Percentiles rank a stretch among this genome's conserved stretches.
phyloP scores from a whole-genome alignment of 2,797 vertebrate genomes.

The Hozukius guyotensis region DNA sequence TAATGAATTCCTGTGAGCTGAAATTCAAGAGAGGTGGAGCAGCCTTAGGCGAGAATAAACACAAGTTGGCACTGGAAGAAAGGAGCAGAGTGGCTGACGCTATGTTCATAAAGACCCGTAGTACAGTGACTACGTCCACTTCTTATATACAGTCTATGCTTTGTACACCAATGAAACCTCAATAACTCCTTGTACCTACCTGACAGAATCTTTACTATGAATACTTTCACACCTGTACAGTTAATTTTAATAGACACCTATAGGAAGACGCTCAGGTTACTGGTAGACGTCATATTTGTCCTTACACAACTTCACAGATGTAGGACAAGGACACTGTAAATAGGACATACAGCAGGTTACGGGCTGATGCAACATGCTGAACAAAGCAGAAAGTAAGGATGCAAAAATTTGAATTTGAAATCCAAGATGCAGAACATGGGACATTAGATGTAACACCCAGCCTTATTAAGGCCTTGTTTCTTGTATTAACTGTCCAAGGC shows the following conservation, averaged over 20 bases:
- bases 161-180: background rate
- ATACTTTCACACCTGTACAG: slow-evolving; percentile 6
- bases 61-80: background rate
- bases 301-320: slow-evolving; percentile 33
- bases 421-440: background rate
- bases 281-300: slow-evolving; percentile 27
- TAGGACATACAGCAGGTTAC: slow-evolving; percentile 39
- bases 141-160: background rate
- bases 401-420: slow-evolving; percentile 9
- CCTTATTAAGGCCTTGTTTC: background rate
- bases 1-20: slow-evolving; percentile 29
- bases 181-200: background rate
- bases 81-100: background rate
- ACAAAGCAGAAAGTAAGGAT: slow-evolving; percentile 35
- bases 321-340: slow-evolving; percentile 61
- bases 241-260: slow-evolving; percentile 4
- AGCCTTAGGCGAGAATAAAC: slow-evolving; percentile 6
- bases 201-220: background rate
- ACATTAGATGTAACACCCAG: background rate
- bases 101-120: background rate
- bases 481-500: background rate
- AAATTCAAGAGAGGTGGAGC: slow-evolving; percentile 22
- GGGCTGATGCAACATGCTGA: slow-evolving; percentile 54
- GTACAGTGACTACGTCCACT: background rate
- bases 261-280: background rate